Percentiles rank a stretch among this genome's conserved stretches.
These are phyloP conservation scores for Chironomus riparius DNA, from an alignment of 2,888 invertebrate species.

Conservation along the genomic window DNA sequence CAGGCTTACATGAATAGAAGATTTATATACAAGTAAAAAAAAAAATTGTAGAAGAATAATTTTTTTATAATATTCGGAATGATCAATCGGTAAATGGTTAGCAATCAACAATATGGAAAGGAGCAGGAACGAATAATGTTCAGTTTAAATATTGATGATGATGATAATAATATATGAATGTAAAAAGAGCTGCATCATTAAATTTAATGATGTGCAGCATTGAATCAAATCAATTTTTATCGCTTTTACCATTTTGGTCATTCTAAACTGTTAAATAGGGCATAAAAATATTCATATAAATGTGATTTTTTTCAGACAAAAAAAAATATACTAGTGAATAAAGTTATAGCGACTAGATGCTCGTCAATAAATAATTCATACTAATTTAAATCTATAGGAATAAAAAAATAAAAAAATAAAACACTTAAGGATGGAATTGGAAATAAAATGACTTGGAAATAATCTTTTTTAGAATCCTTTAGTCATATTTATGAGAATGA, in stretches of 20 bases:
- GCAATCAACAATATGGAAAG: background rate
- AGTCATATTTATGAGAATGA: background rate
- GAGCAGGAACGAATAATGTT: background rate
- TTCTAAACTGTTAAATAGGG: background rate
- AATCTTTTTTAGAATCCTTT: background rate
- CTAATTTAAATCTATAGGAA: background rate
- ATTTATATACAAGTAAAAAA: too few relatives aligned
- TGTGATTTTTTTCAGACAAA: background rate
- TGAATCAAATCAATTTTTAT: background rate
- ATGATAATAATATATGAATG: background rate
- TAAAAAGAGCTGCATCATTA: background rate
- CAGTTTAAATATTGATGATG: background rate
- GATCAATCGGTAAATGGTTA: too few relatives aligned
- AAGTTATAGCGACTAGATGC: background rate
- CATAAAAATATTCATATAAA: background rate
- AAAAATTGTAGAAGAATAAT: too few relatives aligned
- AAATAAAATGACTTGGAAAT: background rate
- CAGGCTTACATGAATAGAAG: too few relatives aligned
- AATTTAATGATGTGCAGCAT: background rate
- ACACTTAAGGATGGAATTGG: background rate
- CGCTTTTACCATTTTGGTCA: background rate
- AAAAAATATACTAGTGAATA: background rate
- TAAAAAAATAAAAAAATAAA: too few relatives aligned
- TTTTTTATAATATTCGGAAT: too few relatives aligned
- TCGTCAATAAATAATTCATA: background rate